These are phyloP conservation scores for Bubo blakistoni DNA, from an alignment of 2,113 vertebrate genomes.

Conservation along the genomic window DNA sequence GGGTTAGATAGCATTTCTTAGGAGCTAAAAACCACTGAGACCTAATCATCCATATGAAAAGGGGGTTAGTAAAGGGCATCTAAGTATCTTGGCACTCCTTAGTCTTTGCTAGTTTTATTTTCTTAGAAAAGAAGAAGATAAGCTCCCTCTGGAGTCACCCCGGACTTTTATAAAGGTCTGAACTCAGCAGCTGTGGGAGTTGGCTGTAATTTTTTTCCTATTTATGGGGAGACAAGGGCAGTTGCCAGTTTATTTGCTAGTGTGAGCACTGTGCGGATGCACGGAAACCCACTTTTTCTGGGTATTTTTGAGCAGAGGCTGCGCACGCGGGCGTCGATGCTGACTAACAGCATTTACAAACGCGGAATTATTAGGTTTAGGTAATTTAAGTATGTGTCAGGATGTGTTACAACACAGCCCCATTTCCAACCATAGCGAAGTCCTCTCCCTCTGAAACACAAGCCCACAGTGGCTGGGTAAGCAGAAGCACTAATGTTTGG, in stretches of 20 bases:
- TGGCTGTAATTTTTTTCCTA: background rate
- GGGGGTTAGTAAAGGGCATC: background rate
- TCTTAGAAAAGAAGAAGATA: background rate
- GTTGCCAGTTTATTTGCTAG: background rate
- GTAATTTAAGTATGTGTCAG: background rate
- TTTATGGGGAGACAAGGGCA: background rate
- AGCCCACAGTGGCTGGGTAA: background rate
- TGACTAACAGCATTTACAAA: background rate
- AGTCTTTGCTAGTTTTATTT: background rate
- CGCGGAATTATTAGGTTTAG: rapidly evolving
- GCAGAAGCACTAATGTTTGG: background rate
- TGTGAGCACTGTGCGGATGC: rapidly evolving
- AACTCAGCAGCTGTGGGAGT: background rate
- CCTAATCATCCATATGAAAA: background rate
- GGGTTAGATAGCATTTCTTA: background rate
- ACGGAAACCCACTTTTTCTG: background rate
- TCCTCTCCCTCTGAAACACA: background rate
- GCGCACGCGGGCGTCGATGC: rapidly evolving
- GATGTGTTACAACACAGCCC: background rate
- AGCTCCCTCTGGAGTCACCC: background rate
- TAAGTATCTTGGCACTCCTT: background rate
- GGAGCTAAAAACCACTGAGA: background rate
- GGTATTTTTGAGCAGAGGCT: background rate
- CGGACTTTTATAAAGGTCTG: rapidly evolving
- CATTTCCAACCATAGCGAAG: background rate